Conservation (phyloP, 2,888 invertebrate species). For the Synanthedon formicaeformis region DNA sequence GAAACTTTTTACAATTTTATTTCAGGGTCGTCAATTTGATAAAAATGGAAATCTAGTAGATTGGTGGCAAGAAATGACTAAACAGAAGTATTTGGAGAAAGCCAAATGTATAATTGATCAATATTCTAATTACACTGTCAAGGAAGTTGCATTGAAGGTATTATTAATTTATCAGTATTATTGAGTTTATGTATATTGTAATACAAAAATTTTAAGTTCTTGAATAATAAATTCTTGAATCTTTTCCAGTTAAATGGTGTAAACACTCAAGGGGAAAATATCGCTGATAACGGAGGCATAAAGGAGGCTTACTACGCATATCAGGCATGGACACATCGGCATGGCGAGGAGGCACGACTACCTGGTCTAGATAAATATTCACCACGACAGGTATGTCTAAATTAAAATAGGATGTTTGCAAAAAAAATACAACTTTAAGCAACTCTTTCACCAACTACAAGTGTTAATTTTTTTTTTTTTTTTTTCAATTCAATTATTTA, state of each 20-base stretch:
- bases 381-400: conserved; percentile 67
- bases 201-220: background rate
- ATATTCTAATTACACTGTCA: conserved; percentile 90
- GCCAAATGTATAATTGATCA: conserved; percentile 94
- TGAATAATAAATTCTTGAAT: too few relatives aligned
- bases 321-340: conserved; percentile 76
- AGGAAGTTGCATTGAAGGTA: conserved; percentile 80
- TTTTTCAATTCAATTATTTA: too few relatives aligned
- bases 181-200: background rate
- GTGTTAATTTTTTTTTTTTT: too few relatives aligned
- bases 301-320: conserved; percentile 92
- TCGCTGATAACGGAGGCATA: conserved; percentile 94
- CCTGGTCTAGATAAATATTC: conserved; percentile 78
- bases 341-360: conserved; percentile 74
- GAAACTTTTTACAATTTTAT: too few relatives aligned
- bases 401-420: too few relatives aligned
- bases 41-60: conserved; percentile 90
- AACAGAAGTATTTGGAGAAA: conserved; percentile 83
- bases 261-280: conserved; percentile 94
- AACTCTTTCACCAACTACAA: too few relatives aligned
- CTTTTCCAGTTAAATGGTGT: conserved; percentile 83
- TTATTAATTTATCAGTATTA: conserved; percentile 21
- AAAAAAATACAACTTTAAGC: too few relatives aligned
- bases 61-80: conserved; percentile 92
- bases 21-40: conserved; percentile 89